Conservation (phyloP, 2,888 invertebrate genomes). For the Eudasyphora cyanicolor region DNA sequence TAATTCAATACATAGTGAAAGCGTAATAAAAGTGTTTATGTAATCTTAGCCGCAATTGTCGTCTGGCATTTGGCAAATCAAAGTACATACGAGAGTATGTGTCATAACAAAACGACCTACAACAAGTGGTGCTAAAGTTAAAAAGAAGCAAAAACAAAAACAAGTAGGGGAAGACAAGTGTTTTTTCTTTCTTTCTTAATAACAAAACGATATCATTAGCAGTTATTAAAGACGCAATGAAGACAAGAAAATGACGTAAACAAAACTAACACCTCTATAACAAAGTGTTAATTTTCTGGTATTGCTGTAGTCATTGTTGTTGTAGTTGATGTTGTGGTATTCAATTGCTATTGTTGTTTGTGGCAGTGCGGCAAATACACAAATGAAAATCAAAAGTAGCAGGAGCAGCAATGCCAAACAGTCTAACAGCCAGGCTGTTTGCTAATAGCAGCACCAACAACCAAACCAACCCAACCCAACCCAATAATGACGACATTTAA, state of each 20-base stretch:
- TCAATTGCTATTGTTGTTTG: constrained; percentile 11
- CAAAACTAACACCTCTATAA: constrained; percentile 46
- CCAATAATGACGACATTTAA: constrained; percentile 31
- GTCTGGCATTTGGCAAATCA: constrained; percentile 6
- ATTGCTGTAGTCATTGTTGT: not conserved
- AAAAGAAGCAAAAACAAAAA: not conserved
- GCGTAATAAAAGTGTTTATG: not conserved
- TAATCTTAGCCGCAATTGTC: constrained; percentile 1
- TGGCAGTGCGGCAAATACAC: not conserved
- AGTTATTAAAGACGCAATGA: constrained; percentile 16
- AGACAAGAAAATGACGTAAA: constrained; percentile 19
- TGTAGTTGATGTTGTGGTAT: not conserved
- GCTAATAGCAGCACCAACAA: not conserved
- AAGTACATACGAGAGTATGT: not conserved
- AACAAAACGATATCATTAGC: constrained; percentile 48
- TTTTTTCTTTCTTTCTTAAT: constrained; percentile 1
- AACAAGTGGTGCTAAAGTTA: not conserved
- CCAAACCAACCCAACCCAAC: not conserved
- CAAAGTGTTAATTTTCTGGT: constrained; percentile 34
- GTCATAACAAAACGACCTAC: not conserved
- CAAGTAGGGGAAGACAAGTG: not conserved
- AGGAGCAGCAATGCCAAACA: not conserved
- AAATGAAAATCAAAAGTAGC: constrained; percentile 25
- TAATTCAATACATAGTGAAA: constrained; percentile 23
- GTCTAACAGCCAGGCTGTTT: not conserved